Conservation (phyloP, 2,888 invertebrate species). For the Tetranychus piercei region DNA sequence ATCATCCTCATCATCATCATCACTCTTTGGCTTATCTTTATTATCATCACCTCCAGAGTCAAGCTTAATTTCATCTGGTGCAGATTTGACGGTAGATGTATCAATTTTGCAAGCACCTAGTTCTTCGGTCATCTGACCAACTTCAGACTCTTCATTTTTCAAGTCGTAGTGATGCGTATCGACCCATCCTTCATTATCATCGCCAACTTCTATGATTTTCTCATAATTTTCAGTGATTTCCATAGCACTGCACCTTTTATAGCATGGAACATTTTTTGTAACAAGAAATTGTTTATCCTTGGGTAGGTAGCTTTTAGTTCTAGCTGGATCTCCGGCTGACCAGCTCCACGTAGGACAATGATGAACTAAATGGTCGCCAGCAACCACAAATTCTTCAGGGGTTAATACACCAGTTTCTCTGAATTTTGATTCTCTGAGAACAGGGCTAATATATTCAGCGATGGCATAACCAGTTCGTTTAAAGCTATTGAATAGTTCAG, state of each 20-base stretch:
- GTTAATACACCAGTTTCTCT: conserved; percentile 91
- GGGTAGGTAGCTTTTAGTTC: conserved; percentile 71
- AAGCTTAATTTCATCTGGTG: conserved; percentile 31
- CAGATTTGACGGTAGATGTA: not conserved
- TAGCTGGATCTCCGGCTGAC: conserved; percentile 78
- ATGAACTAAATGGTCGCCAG: conserved; percentile 94
- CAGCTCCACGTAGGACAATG: conserved; percentile 99
- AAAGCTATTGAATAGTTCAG: conserved; percentile 81
- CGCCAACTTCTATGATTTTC: conserved; percentile 64
- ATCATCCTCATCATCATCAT: conserved; percentile 37
- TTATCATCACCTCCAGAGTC: conserved; percentile 31
- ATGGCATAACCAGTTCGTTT: conserved; percentile 88
- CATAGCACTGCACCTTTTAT: conserved; percentile 80
- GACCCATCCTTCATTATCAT: conserved; percentile 80
- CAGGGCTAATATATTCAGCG: conserved; percentile 87
- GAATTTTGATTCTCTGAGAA: conserved; percentile 92
- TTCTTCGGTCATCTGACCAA: conserved; percentile 30
- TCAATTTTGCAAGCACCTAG: too few relatives aligned
- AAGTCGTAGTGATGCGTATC: conserved; percentile 71
- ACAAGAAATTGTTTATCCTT: conserved; percentile 84
- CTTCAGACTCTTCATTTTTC: conserved; percentile 70
- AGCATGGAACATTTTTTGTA: conserved; percentile 76
- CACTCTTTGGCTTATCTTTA: conserved; percentile 3
- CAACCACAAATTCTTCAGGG: conserved; percentile 97
- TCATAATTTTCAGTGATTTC: conserved; percentile 80